Conservation (phyloP, 2,113 vertebrate genomes). For the Macrotis lagotis region DNA sequence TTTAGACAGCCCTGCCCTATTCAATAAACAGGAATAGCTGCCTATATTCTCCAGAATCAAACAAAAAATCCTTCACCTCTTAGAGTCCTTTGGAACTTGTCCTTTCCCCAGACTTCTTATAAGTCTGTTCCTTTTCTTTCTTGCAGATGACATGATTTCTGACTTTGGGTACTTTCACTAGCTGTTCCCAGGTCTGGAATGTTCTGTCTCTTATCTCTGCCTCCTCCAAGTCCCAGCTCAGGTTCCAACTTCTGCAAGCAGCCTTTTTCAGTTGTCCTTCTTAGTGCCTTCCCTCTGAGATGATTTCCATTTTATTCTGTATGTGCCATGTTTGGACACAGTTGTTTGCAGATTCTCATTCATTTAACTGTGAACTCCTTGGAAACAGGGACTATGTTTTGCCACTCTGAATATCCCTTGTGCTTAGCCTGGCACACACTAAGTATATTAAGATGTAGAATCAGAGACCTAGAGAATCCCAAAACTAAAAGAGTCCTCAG, state of each 20-base stretch:
- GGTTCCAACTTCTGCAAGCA: background rate
- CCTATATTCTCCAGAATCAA: background rate
- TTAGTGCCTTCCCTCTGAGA: background rate
- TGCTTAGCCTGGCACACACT: background rate
- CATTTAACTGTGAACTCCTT: background rate
- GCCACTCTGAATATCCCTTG: background rate
- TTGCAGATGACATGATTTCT: background rate
- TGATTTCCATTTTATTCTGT: background rate
- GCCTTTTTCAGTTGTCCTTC: background rate
- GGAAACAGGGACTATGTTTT: background rate
- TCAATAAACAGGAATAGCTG: no score
- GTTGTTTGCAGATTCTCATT: background rate
- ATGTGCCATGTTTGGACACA: background rate
- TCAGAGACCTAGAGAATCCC: background rate
- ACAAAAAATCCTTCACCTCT: background rate
- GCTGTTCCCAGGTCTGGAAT: background rate
- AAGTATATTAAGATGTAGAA: background rate
- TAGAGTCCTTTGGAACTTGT: background rate
- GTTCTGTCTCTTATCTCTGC: background rate
- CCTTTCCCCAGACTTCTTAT: background rate
- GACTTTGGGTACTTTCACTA: no score
- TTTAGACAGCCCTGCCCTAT: no score
- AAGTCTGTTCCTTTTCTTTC: background rate
- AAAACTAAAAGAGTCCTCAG: background rate
- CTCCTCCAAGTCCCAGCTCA: background rate